Evolutionary conservation across 2,888 invertebrate genomes (phyloP).

Genomic region (Melanophora roralis): DNA sequence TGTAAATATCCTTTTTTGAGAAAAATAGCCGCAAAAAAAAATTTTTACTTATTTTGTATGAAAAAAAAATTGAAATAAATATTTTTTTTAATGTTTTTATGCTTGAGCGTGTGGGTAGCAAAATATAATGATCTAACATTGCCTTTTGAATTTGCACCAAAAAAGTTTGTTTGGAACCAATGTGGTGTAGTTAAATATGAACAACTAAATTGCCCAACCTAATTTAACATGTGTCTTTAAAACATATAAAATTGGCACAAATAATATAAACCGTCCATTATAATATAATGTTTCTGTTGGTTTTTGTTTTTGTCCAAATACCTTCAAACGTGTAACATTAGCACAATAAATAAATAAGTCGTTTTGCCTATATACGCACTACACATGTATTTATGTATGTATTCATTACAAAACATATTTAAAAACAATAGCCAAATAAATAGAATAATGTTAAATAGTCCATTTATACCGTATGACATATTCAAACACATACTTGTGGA

Average conservation of each 20-base stretch:
- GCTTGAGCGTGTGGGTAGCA: too few species aligned
- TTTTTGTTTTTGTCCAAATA: neutral
- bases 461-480: constrained; percentile 31
- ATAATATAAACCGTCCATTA: neutral
- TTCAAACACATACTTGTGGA: neutral
- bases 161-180: too few species aligned
- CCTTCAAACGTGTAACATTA: neutral
- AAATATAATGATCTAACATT: too few species aligned
- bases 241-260: neutral
- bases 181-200: constrained; percentile 18
- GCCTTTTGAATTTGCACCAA: too few species aligned
- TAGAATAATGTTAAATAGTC: constrained; percentile 47
- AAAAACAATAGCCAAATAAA: neutral
- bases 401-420: too few species aligned
- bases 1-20: too few species aligned
- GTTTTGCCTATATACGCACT: neutral
- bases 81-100: too few species aligned
- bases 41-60: too few species aligned
- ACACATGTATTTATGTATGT: too few species aligned
- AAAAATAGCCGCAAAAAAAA: too few species aligned
- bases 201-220: neutral
- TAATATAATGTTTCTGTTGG: constrained; percentile 2
- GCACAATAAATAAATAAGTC: neutral
- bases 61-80: too few species aligned
- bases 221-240: constrained; percentile 29